Evolutionary conservation across 2,113 vertebrate species (phyloP).

Genomic region (Hoplias malabaricus): DNA sequence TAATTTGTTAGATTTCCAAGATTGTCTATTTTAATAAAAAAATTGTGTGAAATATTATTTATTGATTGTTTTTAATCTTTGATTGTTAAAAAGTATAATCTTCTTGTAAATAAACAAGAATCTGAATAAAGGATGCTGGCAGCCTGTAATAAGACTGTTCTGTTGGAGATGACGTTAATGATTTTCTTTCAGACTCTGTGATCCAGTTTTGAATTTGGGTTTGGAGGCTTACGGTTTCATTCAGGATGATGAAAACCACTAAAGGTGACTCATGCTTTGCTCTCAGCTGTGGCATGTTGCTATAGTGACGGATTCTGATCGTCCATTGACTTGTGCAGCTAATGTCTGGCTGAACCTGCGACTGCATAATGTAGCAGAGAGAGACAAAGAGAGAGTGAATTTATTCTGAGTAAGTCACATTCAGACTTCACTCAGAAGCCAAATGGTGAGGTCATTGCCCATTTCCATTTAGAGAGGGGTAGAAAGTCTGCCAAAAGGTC

Average conservation of each 20-base stretch:
- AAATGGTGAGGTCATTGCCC: conserved; percentile 63
- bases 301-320: conserved; percentile 60
- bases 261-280: conserved; percentile 69
- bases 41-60: conserved; percentile 6
- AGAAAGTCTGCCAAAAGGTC: neutral
- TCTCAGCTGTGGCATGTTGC: conserved; percentile 62
- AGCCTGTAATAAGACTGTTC: neutral
- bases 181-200: neutral
- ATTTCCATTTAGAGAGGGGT: conserved; percentile 10
- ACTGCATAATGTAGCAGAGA: conserved; percentile 8
- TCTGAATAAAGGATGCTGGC: neutral
- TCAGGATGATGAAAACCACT: conserved; percentile 45
- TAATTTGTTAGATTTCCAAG: conserved; percentile 36
- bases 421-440: conserved; percentile 56
- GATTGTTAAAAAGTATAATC: neutral
- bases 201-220: neutral
- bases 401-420: conserved; percentile 28
- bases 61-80: conserved; percentile 7
- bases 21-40: conserved; percentile 27
- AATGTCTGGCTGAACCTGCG: conserved; percentile 40
- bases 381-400: conserved; percentile 23
- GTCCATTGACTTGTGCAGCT: conserved; percentile 60
- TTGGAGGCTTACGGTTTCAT: neutral
- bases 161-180: neutral
- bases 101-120: neutral